These are phyloP conservation scores for Tachina grossa DNA, from an alignment of 2,888 invertebrate species.

Conservation along the genomic window DNA sequence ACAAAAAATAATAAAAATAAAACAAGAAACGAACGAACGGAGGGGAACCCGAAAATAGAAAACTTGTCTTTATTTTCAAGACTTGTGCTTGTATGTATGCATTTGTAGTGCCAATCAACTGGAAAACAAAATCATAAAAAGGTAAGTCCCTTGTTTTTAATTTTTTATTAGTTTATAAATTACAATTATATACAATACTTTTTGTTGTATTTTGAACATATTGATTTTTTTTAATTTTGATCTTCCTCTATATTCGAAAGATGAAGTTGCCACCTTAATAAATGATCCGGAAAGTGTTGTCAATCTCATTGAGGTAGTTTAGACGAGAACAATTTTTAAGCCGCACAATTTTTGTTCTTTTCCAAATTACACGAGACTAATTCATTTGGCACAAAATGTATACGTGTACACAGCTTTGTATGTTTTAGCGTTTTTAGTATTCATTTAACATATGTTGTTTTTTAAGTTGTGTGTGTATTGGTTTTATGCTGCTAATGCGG, in stretches of 20 bases:
- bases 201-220: slow-evolving; percentile 15
- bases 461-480: no score
- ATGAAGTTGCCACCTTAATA: slow-evolving; percentile 36
- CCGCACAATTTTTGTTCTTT: no score
- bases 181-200: slow-evolving; percentile 17
- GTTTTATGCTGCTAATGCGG: no score
- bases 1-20: slow-evolving; percentile 30
- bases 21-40: slow-evolving; percentile 54
- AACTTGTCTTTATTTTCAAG: slow-evolving; percentile 27
- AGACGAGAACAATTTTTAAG: no score
- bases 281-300: neutral
- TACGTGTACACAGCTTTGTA: no score
- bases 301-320: neutral
- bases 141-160: slow-evolving; percentile 37
- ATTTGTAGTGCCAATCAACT: slow-evolving; percentile 39
- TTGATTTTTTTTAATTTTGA: slow-evolving; percentile 46
- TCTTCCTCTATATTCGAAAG: slow-evolving; percentile 23
- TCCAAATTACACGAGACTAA: no score
- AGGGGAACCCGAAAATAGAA: slow-evolving; percentile 51
- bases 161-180: slow-evolving; percentile 3
- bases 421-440: no score
- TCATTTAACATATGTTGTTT: no score
- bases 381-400: no score
- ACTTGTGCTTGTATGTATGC: slow-evolving; percentile 23
- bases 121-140: slow-evolving; percentile 27